phyloP scores from a whole-genome alignment of 2,113 vertebrate genomes.

The Bubalus kerabau region DNA sequence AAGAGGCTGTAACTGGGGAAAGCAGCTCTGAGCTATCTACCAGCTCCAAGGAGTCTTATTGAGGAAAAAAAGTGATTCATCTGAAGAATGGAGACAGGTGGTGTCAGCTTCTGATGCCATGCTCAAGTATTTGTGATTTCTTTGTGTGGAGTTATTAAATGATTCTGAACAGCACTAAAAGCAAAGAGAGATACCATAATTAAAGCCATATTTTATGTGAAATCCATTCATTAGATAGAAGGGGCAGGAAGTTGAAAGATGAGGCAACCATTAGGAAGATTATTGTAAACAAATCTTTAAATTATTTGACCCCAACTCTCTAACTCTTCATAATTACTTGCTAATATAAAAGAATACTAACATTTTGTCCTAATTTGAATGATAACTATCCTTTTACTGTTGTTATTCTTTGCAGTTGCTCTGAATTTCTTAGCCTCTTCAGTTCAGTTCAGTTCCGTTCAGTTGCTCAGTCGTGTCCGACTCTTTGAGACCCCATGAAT shows the following conservation, averaged over 20 bases:
- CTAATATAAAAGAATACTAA: neutral
- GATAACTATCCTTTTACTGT: neutral
- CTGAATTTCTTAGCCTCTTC: neutral
- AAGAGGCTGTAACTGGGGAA: neutral
- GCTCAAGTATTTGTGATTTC: neutral
- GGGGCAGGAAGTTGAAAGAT: neutral
- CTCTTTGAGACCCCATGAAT: too few species aligned
- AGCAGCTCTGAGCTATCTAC: neutral
- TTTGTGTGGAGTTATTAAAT: slow-evolving; percentile 17
- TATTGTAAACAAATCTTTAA: slow-evolving; percentile 24
- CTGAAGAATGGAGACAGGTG: neutral
- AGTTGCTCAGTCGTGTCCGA: too few species aligned
- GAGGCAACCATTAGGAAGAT: neutral
- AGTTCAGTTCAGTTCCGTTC: too few species aligned
- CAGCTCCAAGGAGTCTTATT: neutral
- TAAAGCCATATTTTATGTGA: slow-evolving; percentile 12
- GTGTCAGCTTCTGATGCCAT: neutral
- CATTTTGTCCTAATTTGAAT: neutral
- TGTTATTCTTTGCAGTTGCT: neutral
- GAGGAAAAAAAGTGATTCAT: neutral
- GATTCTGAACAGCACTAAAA: neutral
- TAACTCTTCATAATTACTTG: neutral
- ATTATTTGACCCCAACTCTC: neutral
- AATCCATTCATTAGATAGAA: slow-evolving; percentile 31
- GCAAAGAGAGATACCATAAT: slow-evolving; percentile 12